Evolutionary conservation across 2,888 invertebrate species (phyloP), one percentile per base, ranked within the genome.

Genomic region (Ashinkailepas kermadecensis): DNA sequence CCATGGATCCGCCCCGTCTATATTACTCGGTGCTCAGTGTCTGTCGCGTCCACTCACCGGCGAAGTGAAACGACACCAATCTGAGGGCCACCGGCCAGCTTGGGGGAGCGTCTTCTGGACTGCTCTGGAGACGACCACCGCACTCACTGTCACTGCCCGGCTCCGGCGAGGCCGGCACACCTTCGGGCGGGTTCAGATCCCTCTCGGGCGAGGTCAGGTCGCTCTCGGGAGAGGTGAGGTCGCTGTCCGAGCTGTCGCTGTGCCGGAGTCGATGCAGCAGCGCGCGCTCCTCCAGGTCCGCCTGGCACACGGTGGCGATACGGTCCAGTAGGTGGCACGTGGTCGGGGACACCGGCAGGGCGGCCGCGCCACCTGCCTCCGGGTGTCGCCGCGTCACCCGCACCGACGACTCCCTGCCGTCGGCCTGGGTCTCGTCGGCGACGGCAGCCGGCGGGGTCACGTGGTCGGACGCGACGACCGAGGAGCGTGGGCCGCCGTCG

Each of bases 281-380:
- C 8, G 21, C 54, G 18, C 18, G 21, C 74, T 74, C 74, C 74
- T 74, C 74, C 74, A 74, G 56, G 56, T 74, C 74, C 10, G 74
- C 56, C 56, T 56, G 74, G 54, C 74, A 74, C 56, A 74, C 74
- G 54, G 56, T 74, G 56, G 74, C 74, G 74, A 74, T 74, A 18
- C 74, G 74, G 10, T 54, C 74, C 74, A 74, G 74, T 18, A 74
- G 74, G 21, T 21, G 21, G 23, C 74, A 74, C 4, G 54, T 74
- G 74, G 74, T 15, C 74, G 74, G 39, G 4, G 39, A 54, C 70
- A 70, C 70, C 67, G 23, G 67, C n/a, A 25, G 67, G 23, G 23
- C 67, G 23, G 67, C 23, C 10, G 39, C 39, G 39, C 15, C 70
- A 10, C 25, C 39, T 39, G 39, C 39, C 39, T 39, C 39, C 39